Evolutionary conservation across 2,113 vertebrate species (phyloP).

Genomic region (Montifringilla adamsi): DNA sequence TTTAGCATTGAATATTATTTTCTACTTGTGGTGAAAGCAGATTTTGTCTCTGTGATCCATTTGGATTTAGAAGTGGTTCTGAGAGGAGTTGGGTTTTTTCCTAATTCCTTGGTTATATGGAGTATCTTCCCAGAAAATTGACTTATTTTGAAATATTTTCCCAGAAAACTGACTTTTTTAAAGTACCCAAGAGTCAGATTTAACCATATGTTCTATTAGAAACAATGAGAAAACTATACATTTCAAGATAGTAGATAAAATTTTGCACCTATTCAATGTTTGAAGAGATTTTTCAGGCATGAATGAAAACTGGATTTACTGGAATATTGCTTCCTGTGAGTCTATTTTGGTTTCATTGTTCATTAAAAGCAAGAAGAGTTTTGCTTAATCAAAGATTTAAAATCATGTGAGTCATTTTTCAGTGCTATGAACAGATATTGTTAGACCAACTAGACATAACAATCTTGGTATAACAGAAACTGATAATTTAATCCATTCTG

Average conservation of each 20-base stretch:
- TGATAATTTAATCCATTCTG: not conserved
- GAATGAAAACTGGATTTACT: not conserved
- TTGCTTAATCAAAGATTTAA: not conserved
- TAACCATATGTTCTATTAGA: not conserved
- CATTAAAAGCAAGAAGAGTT: not conserved
- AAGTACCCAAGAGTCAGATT: not conserved
- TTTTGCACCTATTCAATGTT: not conserved
- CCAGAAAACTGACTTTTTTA: not conserved
- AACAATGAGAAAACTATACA: not conserved
- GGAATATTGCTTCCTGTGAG: not conserved
- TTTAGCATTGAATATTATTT: not conserved
- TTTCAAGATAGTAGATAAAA: not conserved
- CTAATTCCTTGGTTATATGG: not conserved
- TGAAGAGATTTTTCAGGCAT: slow-evolving; percentile 1
- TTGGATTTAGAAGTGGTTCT: not conserved
- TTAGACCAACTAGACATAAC: not conserved
- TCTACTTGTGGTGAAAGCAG: not conserved
- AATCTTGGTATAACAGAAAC: not conserved
- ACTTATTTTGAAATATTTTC: not conserved
- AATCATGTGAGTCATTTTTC: not conserved
- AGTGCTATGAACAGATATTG: not conserved
- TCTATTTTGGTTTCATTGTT: not conserved
- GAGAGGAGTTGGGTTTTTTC: not conserved
- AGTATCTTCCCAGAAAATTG: not conserved
- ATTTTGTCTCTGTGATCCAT: not conserved